Percentiles rank a stretch among this genome's conserved stretches.
These are phyloP conservation scores for Graptemys geographica DNA, from an alignment of 2,797 vertebrate species.

Conservation along the genomic window DNA sequence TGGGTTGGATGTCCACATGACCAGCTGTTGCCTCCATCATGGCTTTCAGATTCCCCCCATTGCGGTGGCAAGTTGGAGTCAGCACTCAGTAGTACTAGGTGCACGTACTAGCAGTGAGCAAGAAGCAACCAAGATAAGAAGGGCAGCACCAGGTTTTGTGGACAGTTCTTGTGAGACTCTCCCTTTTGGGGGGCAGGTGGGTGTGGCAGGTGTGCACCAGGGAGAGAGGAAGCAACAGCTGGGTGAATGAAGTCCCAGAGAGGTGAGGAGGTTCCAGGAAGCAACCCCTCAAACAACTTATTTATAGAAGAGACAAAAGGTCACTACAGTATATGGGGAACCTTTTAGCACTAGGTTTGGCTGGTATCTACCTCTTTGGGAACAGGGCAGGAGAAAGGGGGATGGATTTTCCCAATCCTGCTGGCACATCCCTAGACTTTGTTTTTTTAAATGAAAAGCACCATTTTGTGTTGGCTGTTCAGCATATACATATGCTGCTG, in stretches of 20 bases:
- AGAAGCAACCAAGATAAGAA: not conserved
- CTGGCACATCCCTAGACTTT: not conserved
- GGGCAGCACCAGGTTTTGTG: not conserved
- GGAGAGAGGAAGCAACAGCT: not conserved
- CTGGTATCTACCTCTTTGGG: not conserved
- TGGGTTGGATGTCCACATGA: not conserved
- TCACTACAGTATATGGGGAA: not conserved
- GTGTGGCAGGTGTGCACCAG: not conserved
- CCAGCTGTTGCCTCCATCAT: not conserved
- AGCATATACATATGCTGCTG: not conserved
- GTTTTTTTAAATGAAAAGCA: not conserved
- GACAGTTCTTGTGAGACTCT: not conserved
- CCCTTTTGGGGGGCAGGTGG: not conserved
- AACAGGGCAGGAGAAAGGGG: not conserved
- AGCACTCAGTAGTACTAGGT: not conserved
- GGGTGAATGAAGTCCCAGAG: not conserved
- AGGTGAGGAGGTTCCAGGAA: not conserved
- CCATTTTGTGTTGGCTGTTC: not conserved
- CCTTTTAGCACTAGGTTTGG: not conserved
- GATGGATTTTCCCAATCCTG: not conserved
- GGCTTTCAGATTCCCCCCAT: not conserved
- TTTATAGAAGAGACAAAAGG: not conserved
- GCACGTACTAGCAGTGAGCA: not conserved
- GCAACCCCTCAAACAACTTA: not conserved
- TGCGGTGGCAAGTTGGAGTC: not conserved